Conservation (phyloP, 2,888 invertebrate genomes). For the Limulus polyphemus region DNA sequence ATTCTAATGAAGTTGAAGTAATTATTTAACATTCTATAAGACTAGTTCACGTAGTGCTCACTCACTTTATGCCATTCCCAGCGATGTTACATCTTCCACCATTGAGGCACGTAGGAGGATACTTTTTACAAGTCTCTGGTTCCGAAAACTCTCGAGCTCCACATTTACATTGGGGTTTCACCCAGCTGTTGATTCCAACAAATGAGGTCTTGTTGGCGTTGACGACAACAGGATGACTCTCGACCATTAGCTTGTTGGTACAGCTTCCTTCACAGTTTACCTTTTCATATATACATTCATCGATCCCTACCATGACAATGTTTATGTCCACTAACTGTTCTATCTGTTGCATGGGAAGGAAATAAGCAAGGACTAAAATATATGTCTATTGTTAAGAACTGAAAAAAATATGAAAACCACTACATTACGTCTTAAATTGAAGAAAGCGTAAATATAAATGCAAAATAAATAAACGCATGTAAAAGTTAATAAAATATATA, state of each 20-base stretch:
- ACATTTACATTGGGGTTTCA: constrained; percentile 62
- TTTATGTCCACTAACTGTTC: constrained; percentile 57
- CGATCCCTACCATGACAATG: constrained; percentile 79
- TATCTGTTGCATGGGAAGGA: constrained; percentile 4
- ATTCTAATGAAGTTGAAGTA: no score
- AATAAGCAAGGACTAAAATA: no score
- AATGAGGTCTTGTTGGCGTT: constrained; percentile 88
- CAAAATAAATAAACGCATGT: no score
- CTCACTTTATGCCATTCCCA: constrained; percentile 50
- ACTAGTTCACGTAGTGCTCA: neutral
- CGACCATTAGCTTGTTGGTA: constrained; percentile 59
- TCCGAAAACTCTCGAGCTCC: constrained; percentile 46
- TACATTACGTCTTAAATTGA: constrained; percentile 39
- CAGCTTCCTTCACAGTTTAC: constrained; percentile 61
- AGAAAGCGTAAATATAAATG: no score
- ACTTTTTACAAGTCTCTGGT: constrained; percentile 72
- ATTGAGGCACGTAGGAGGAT: constrained; percentile 70
- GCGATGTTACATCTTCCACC: constrained; percentile 91
- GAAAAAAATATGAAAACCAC: no score
- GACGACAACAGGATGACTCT: constrained; percentile 56
- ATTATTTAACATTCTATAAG: no score
- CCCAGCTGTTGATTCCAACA: constrained; percentile 67
- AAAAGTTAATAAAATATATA: no score
- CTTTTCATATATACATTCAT: constrained; percentile 70
- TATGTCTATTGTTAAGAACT: no score